phyloP scores from a whole-genome alignment of 1,140 invertebrate species.

The Doryteuthis pealeii region DNA sequence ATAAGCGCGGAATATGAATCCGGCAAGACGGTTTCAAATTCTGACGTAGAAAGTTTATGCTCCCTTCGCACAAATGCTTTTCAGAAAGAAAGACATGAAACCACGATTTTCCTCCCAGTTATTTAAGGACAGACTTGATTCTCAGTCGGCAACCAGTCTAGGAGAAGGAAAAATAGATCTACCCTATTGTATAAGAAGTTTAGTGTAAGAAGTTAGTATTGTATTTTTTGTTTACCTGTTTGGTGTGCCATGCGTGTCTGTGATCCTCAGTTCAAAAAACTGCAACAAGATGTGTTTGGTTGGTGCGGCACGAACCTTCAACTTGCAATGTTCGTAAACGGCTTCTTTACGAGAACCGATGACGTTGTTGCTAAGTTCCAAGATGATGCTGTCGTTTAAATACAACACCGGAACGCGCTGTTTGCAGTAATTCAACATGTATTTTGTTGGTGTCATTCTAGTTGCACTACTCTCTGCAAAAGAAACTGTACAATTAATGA shows the following conservation, averaged over 20 bases:
- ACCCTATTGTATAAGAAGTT: no score
- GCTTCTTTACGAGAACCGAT: neutral
- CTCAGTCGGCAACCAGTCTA: no score
- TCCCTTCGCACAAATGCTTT: no score
- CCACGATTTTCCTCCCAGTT: no score
- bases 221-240: neutral
- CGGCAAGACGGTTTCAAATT: no score
- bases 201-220: no score
- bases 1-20: no score
- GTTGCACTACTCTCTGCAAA: neutral
- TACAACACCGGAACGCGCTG: neutral
- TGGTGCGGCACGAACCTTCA: neutral
- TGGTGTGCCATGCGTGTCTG: neutral
- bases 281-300: neutral
- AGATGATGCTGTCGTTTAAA: neutral
- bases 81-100: no score
- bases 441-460: neutral
- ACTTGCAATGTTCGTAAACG: neutral
- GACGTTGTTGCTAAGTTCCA: neutral
- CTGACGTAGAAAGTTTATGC: no score
- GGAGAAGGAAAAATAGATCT: no score
- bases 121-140: no score
- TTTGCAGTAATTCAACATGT: neutral
- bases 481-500: no score
- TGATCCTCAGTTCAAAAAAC: neutral